Base-by-base conservation (phyloP, 1,140 invertebrate species). In the Aphidius ervi region DNA sequence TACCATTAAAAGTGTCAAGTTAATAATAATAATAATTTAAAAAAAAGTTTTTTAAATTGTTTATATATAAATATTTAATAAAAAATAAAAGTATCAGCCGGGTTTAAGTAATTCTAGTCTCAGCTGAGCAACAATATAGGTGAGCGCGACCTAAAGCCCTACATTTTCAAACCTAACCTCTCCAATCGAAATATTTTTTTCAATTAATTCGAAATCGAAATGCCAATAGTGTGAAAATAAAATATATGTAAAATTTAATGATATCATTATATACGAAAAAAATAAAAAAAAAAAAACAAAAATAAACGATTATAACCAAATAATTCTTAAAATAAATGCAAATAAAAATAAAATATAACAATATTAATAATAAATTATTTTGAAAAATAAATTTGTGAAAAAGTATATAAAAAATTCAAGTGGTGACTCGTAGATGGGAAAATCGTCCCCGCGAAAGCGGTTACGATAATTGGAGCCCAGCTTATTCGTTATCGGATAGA, bases 61-160 rank as follows among this genome's bases (percentile, higher is more conserved):
- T 31, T 31, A 31, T 31, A 31, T 31, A 31, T 4, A 37, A 40
- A 40, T 50, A 10, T 20, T 10, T 20, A 31, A 37, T 9, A 55
- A 40, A 7, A n/a, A 40, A 43, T 45, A 45, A 20, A 45, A 45
- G 9, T 9, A 41, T 37, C 40, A 31, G 37, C n/a, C 39, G 41
- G 39, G 46, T 41, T 55, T 45, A 6, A 48, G 48, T 31, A 31
- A 31, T 31, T 31, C 4, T 31, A 31, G 23, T 31, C 23, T 31
- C 23, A 31, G 23, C 55, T 45, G 60, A 46, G 39, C 40, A 43
- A 52, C 16, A 7, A 31, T 31, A 61, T 31, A 40, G 45, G 55
- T 56, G 48, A 70, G 70, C 70, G 74, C 76, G 77, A 79, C 76
- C 76, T 70, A 79, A 73, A 79, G 73, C 77, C 77, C 77, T 78